Evolutionary conservation across 2,888 invertebrate species (phyloP).

Genomic region (Macrosoma leucophasiata): DNA sequence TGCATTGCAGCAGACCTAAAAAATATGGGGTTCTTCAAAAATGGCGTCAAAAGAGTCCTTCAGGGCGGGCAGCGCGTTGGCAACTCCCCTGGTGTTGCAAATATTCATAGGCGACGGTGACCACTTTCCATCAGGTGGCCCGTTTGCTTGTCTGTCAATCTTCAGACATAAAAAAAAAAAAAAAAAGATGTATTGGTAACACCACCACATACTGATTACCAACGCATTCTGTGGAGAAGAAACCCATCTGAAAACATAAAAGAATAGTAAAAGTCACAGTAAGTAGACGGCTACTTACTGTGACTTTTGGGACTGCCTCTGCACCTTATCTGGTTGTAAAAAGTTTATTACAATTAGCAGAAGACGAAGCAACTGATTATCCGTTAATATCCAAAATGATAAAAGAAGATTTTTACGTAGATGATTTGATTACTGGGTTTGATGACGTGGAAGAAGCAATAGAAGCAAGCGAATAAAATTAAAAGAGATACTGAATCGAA

Average conservation of each 20-base stretch:
- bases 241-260: conserved; percentile 10
- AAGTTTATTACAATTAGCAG: conserved; percentile 19
- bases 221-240: conserved; percentile 12
- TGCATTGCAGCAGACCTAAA: conserved; percentile 6
- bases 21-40: no score
- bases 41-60: no score
- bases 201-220: conserved; percentile 8
- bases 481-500: conserved; percentile 8
- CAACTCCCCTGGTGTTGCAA: no score
- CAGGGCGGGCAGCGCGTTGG: no score
- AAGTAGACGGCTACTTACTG: conserved; percentile 19
- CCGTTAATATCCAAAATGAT: conserved; percentile 16
- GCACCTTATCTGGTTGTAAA: conserved; percentile 25
- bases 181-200: conserved; percentile 7
- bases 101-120: no score
- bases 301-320: conserved; percentile 25
- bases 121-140: no score
- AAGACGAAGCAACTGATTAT: conserved; percentile 11
- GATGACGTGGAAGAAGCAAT: conserved; percentile 12
- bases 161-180: conserved; percentile 18
- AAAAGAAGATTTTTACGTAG: conserved; percentile 21
- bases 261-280: conserved; percentile 18
- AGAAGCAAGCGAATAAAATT: conserved; percentile 8
- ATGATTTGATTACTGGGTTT: conserved; percentile 18
- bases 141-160: no score